phyloP scores from a whole-genome alignment of 1,140 invertebrate genomes.

The Geopemphigus sp. region DNA sequence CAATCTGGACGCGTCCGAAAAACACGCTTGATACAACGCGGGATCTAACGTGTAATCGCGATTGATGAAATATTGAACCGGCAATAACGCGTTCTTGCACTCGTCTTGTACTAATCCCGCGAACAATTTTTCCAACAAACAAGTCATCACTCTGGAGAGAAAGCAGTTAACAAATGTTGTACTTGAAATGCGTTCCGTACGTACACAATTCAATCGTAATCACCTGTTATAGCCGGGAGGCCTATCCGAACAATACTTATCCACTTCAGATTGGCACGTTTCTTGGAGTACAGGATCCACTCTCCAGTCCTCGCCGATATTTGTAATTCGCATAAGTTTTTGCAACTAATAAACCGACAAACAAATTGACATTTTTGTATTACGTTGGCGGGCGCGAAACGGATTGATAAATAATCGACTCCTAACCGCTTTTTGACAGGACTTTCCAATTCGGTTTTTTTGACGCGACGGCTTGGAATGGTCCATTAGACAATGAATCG shows the following conservation, averaged over 20 bases:
- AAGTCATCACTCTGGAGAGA: slow-evolving; percentile 78
- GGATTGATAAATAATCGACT: not conserved
- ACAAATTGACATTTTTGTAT: not conserved
- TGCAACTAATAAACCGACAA: slow-evolving; percentile 62
- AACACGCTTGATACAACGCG: slow-evolving; percentile 82
- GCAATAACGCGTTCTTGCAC: slow-evolving; percentile 86
- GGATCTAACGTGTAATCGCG: slow-evolving; percentile 92
- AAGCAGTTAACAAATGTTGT: too few species aligned
- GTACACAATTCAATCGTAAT: not conserved
- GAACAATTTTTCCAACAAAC: slow-evolving; percentile 88
- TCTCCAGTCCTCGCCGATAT: slow-evolving; percentile 86
- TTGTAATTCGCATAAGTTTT: slow-evolving; percentile 72
- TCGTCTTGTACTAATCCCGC: slow-evolving; percentile 79
- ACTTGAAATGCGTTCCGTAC: too few species aligned
- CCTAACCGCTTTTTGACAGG: slow-evolving; percentile 69
- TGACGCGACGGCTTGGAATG: slow-evolving; percentile 69
- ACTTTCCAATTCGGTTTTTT: slow-evolving; percentile 61
- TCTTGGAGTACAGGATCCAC: slow-evolving; percentile 84
- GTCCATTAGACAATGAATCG: slow-evolving; percentile 95
- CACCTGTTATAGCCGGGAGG: slow-evolving; percentile 42
- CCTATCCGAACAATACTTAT: slow-evolving; percentile 65
- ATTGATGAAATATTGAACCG: slow-evolving; percentile 96
- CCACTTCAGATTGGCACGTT: slow-evolving; percentile 80
- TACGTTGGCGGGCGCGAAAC: not conserved
- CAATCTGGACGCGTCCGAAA: slow-evolving; percentile 75